Evolutionary conservation across 2,113 vertebrate genomes (phyloP), one percentile per base, ranked within the genome.

Genomic region (Maccullochella peelii): DNA sequence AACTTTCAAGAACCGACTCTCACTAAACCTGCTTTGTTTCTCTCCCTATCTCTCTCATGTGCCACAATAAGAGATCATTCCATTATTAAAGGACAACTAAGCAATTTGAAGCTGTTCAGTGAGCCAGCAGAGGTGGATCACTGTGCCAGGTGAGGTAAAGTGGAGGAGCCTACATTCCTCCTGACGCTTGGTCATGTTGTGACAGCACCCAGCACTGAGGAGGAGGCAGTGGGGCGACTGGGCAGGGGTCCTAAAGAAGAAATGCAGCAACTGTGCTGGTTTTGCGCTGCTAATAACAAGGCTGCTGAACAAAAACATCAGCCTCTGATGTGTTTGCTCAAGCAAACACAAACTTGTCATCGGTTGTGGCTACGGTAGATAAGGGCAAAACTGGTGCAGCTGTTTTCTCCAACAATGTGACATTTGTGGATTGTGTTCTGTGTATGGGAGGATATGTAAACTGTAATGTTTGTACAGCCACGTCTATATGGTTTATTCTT

Each of bases 141-240:
- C 50, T 69, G 23, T 55, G 78, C 59, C 82, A 87, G 61, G 74
- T 82, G 52, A 70, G 72, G 47, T 54, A 30, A 21, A 77, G 80
- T 33, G 38, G 65, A 78, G 70, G 70, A 79, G 63, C 4, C 62
- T 50, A 79, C 91, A 95, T 94, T 95, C 91, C 87, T 92, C 79
- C 36, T 42, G 33, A 77, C 49, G 61, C 58, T 77, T 83, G 84
- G 79, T 94, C 91, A 61, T 94, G 94, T 94, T 90, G 80, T 79
- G 90, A 94, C 92, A 95, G 84, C 75, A 69, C 86, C 84, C 70
- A 54, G 63, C 75, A 77, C 78, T 54, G 9, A 87, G 77, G 77
- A 83, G 73, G 58, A 82, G 50, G 65, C 50, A 55, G 54, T 42
- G 68, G 42, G 72, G 40, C 66, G 33, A 74, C 77, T 50, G 61